Evolutionary conservation across 2,113 vertebrate genomes (phyloP).

Genomic region (Eudorcas thomsonii): DNA sequence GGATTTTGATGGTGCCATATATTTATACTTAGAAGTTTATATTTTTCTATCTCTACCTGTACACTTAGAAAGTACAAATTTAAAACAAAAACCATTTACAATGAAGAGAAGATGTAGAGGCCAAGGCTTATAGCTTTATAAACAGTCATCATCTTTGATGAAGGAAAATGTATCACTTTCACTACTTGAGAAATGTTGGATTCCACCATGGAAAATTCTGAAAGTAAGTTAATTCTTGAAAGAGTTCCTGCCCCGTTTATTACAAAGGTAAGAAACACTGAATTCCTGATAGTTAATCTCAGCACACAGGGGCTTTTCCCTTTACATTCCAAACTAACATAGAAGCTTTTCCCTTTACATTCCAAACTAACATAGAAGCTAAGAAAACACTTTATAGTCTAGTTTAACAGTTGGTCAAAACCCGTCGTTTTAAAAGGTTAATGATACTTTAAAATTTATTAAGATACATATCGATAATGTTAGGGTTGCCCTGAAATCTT

Average conservation of each 20-base stretch:
- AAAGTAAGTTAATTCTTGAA: conserved; percentile 52
- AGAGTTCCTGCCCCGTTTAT: neutral
- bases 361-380: neutral
- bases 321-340: neutral
- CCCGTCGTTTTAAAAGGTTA: neutral
- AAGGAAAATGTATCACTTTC: conserved; percentile 10
- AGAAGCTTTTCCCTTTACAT: neutral
- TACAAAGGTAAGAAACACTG: conserved; percentile 41
- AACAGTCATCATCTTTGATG: conserved; percentile 23
- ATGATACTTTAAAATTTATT: conserved; percentile 2
- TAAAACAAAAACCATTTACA: neutral
- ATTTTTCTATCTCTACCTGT: neutral
- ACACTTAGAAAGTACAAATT: neutral
- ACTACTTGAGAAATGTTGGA: neutral
- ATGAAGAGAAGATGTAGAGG: neutral
- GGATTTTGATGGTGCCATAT: neutral
- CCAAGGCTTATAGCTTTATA: neutral
- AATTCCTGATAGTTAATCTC: conserved; percentile 25
- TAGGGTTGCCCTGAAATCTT: neutral
- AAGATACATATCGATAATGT: neutral
- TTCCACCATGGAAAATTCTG: neutral
- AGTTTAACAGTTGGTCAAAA: neutral
- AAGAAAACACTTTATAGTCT: neutral
- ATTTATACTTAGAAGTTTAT: neutral
- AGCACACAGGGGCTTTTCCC: neutral